Evolutionary conservation across 1,140 invertebrate genomes (phyloP).

Genomic region (Riptortus pedestris): DNA sequence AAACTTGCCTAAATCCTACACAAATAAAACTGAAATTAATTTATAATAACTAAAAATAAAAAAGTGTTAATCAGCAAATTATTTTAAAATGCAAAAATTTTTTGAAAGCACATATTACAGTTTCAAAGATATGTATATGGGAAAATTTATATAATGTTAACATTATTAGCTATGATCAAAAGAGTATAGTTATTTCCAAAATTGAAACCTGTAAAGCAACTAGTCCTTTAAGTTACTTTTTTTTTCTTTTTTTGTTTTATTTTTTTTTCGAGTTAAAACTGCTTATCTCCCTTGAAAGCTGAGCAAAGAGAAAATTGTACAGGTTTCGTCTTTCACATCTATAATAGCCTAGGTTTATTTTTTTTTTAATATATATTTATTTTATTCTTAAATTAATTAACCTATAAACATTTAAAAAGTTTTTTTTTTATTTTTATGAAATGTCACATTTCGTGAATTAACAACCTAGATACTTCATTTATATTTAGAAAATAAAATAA

Average conservation of each 20-base stretch:
- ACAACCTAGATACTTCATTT: no score
- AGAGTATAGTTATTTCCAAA: not conserved
- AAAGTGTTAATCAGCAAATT: not conserved
- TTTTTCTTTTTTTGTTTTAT: no score
- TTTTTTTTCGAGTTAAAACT: not conserved
- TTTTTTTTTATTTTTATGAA: no score
- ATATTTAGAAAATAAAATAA: no score
- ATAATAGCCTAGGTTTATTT: not conserved
- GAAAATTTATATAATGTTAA: not conserved
- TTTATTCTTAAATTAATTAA: no score
- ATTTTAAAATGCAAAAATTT: not conserved
- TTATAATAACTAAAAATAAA: not conserved
- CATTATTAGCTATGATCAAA: not conserved
- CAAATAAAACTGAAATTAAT: not conserved
- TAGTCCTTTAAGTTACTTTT: not conserved
- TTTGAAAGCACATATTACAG: not conserved
- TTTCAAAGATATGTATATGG: slow-evolving; percentile 4
- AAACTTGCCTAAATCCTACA: not conserved
- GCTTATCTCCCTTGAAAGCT: not conserved
- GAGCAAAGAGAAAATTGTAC: not conserved
- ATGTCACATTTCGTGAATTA: no score
- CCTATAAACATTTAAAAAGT: no score
- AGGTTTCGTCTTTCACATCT: not conserved
- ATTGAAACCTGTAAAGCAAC: not conserved
- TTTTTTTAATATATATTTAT: not conserved